Base-by-base conservation (phyloP, 2,888 invertebrate species). In the Agrotis clavis region DNA sequence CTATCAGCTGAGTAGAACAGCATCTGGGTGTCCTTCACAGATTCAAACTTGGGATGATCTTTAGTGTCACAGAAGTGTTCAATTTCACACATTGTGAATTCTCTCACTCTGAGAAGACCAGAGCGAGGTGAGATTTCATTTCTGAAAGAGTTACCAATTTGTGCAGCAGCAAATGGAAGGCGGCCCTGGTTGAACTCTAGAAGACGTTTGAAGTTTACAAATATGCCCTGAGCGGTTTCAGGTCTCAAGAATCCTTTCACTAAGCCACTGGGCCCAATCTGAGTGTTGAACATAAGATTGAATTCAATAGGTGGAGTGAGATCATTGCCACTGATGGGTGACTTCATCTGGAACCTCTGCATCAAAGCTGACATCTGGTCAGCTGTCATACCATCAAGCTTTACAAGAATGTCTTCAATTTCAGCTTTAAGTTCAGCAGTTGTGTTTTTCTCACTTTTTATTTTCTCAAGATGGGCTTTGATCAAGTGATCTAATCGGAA, bases 41-140 rank as follows among this genome's bases (percentile, higher is more conserved):
- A 95, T 9, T 96, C 97, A 94, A 99, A 99, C 94, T 99, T 99
- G 0, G 98, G 98, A 94, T 99, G 99, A 77, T 97, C 97, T 91
- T 99, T 99, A 0, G 99, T 99, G 95, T 99, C 99, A 93, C 99
- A 99, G 93, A 99, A 99, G 95, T 99, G 99, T 94, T 99, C 99
- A 87, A 99, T 99, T 96, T 99, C 99, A 76, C 99, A 99, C 99
- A 99, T 99, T 0, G 99, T 99, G 91, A 99, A 99, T 93, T 99
- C 99, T 89, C 99, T 97, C 1, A 99, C 99, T 88, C 99, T 97
- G 59, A 99, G 98, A 14, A 99, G 96, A 1, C 99, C 99, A 81
- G 99, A 99, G 76, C 99, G 97, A 1, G 99, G 99, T 0, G 99
- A 99, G 88, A 99, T 99, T 97, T 99, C 99, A 96, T 99, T 99